These are phyloP conservation scores for Auanema sp. DNA, from an alignment of 2,888 invertebrate species.

Conservation along the genomic window DNA sequence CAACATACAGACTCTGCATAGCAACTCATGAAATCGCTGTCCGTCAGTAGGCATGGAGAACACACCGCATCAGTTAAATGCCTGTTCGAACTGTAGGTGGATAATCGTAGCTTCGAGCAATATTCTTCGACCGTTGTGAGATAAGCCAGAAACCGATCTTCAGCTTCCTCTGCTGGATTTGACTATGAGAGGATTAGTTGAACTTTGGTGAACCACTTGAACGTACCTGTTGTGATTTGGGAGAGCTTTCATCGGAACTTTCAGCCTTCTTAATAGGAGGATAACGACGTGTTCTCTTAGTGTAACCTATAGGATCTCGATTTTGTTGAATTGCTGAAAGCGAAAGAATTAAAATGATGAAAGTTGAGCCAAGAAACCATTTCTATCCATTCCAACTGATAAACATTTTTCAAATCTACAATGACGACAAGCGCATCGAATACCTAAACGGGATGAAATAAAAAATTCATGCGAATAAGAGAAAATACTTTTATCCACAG, in stretches of 20 bases:
- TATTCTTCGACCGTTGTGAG: constrained; percentile 20
- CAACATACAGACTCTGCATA: constrained; percentile 16
- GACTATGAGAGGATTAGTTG: not conserved
- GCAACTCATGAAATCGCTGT: constrained; percentile 33
- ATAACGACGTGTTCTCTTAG: constrained; percentile 61
- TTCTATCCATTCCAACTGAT: constrained; percentile 52
- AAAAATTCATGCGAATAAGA: constrained; percentile 3
- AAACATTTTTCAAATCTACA: constrained; percentile 57
- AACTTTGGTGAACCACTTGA: not conserved
- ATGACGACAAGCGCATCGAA: constrained; percentile 62
- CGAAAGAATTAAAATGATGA: not conserved
- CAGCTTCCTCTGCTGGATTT: constrained; percentile 16
- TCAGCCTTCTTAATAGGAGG: constrained; percentile 46
- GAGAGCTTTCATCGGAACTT: constrained; percentile 39
- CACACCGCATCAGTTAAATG: constrained; percentile 37
- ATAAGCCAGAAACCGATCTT: constrained; percentile 22
- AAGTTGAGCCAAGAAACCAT: constrained; percentile 23
- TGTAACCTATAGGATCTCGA: constrained; percentile 63
- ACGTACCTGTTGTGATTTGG: constrained; percentile 17
- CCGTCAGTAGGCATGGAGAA: constrained; percentile 31
- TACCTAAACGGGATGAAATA: constrained; percentile 32
- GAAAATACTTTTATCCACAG: constrained; percentile 49
- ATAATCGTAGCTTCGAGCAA: constrained; percentile 31
- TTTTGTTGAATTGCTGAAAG: constrained; percentile 61
- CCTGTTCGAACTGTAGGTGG: constrained; percentile 28